Evolutionary conservation across 2,888 invertebrate genomes (phyloP).

Genomic region (Anoplius nigerrimus): DNA sequence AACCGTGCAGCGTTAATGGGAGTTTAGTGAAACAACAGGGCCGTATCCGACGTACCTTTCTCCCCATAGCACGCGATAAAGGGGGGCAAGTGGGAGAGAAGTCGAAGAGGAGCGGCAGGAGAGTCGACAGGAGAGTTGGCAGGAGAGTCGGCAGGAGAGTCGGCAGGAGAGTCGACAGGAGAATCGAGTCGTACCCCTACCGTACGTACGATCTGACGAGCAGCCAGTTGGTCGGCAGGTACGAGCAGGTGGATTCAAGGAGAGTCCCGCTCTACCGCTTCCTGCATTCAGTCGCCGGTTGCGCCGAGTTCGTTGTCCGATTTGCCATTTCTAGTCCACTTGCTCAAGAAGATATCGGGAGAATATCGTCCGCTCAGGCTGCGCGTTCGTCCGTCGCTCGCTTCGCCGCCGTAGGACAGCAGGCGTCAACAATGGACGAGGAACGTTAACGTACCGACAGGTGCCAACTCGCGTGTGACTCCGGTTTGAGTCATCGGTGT

Average conservation of each 20-base stretch:
- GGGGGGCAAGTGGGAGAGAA: neutral
- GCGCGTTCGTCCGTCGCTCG: neutral
- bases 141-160: constrained; percentile 32
- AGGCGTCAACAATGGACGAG: neutral
- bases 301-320: constrained; percentile 72
- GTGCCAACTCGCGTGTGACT: constrained; percentile 59
- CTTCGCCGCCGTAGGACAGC: neutral
- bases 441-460: constrained; percentile 24
- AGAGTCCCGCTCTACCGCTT: constrained; percentile 59
- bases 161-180: constrained; percentile 29
- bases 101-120: constrained; percentile 25
- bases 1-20: neutral
- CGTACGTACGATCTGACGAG: constrained; percentile 22
- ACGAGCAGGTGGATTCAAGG: constrained; percentile 52
- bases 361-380: too few species aligned
- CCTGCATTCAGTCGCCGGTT: constrained; percentile 52
- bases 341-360: too few species aligned
- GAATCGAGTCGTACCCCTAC: constrained; percentile 48
- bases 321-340: too few species aligned
- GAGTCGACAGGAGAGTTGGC: constrained; percentile 6
- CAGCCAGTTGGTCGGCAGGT: constrained; percentile 41
- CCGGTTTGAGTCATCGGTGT: constrained; percentile 46
- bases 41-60: constrained; percentile 7
- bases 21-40: constrained; percentile 10
- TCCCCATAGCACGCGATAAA: neutral